phyloP scores from a whole-genome alignment of 1,140 invertebrate genomes.

The Eueides isabella region DNA sequence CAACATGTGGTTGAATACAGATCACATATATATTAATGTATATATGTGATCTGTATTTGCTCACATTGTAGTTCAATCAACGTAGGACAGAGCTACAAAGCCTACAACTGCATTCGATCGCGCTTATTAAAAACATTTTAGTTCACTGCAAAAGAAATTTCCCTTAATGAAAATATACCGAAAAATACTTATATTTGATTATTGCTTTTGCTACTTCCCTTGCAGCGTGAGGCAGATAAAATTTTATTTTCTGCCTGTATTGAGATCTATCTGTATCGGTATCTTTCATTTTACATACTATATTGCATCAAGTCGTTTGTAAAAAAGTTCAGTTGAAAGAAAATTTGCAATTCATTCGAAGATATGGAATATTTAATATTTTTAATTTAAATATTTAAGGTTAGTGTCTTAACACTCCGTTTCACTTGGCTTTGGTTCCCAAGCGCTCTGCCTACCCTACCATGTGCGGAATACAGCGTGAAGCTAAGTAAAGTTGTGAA shows the following conservation, averaged over 20 bases:
- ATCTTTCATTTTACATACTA: background rate
- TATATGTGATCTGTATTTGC: background rate
- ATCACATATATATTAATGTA: background rate
- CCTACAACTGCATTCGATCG: background rate
- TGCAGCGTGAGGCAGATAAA: background rate
- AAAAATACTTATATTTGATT: background rate
- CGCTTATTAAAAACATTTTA: background rate
- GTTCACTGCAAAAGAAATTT: background rate
- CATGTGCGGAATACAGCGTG: too few species aligned
- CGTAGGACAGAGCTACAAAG: background rate
- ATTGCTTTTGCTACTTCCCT: background rate
- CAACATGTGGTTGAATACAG: too few species aligned
- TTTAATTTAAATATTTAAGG: too few species aligned
- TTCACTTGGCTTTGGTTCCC: too few species aligned
- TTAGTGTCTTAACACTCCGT: too few species aligned
- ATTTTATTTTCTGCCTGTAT: background rate
- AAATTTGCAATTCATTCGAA: too few species aligned
- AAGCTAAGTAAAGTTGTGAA: too few species aligned
- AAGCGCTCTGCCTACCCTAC: too few species aligned
- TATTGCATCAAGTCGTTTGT: too few species aligned
- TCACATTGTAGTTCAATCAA: conserved; percentile 3
- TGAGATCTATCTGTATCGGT: background rate
- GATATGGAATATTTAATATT: too few species aligned
- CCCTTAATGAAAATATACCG: background rate
- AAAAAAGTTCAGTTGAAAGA: too few species aligned